These are phyloP conservation scores for Neogale vison DNA, from an alignment of 2,113 vertebrate genomes.

Conservation along the genomic window DNA sequence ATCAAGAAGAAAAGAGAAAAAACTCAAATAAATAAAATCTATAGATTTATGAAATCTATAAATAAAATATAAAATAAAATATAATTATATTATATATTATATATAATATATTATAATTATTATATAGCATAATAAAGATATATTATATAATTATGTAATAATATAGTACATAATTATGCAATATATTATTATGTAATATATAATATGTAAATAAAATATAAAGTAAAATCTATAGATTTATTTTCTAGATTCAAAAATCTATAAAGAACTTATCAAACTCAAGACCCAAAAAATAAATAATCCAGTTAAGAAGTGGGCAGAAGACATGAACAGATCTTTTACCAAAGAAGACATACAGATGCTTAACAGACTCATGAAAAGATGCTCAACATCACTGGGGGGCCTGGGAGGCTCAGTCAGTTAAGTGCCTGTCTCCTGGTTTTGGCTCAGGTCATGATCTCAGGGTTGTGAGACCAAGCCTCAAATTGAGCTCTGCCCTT, in stretches of 20 bases:
- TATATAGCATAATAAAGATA: neutral
- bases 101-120: neutral
- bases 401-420: neutral
- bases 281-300: too few relatives aligned
- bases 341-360: neutral
- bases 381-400: neutral
- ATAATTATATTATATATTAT: neutral
- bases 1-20: neutral
- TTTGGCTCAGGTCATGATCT: neutral
- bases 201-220: too few relatives aligned
- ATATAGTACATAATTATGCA: too few relatives aligned
- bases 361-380: neutral
- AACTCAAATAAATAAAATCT: neutral
- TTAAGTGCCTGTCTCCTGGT: neutral
- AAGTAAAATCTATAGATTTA: too few relatives aligned
- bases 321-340: neutral
- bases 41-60: too few relatives aligned
- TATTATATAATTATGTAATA: too few relatives aligned
- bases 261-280: too few relatives aligned
- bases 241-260: too few relatives aligned
- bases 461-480: neutral
- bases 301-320: neutral
- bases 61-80: neutral
- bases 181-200: too few relatives aligned
- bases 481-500: neutral